Evolutionary conservation across 2,113 vertebrate species (phyloP).

Genomic region (Varanus komodoensis): DNA sequence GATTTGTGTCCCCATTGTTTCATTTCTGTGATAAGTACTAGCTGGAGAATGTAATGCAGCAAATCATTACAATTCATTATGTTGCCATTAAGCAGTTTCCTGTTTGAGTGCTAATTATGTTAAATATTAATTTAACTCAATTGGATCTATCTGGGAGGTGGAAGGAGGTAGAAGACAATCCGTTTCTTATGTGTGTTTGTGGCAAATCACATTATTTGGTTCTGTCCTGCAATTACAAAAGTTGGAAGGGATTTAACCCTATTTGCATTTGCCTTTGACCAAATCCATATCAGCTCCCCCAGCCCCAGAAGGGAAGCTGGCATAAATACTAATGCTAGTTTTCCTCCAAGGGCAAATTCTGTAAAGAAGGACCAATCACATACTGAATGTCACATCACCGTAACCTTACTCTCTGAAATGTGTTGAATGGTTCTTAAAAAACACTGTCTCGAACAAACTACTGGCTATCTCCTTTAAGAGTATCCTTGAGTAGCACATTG

Average conservation of each 20-base stretch:
- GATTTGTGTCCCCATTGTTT: slow-evolving; percentile 18
- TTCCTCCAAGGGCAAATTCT: not conserved
- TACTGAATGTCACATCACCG: not conserved
- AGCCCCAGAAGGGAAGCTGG: not conserved
- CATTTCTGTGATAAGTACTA: slow-evolving; percentile 6
- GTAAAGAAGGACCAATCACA: not conserved
- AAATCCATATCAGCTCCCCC: no score
- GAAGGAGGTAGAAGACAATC: not conserved
- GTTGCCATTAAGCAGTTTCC: slow-evolving; percentile 20
- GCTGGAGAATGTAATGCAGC: slow-evolving; percentile 20
- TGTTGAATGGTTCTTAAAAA: not conserved
- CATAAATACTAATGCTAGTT: not conserved
- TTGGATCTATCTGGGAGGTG: not conserved
- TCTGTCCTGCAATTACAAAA: not conserved
- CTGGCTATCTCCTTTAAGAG: not conserved
- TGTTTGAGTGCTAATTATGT: slow-evolving; percentile 31
- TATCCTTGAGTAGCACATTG: not conserved
- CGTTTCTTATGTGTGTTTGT: not conserved
- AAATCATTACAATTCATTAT: slow-evolving; percentile 27
- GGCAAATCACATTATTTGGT: not conserved
- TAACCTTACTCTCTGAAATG: not conserved
- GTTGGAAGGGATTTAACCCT: not conserved
- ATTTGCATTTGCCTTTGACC: not conserved
- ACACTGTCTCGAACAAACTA: not conserved
- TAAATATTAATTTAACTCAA: slow-evolving; percentile 41